Evolutionary conservation across 2,113 vertebrate species (phyloP).

Genomic region (Ramphastos sulfuratus): DNA sequence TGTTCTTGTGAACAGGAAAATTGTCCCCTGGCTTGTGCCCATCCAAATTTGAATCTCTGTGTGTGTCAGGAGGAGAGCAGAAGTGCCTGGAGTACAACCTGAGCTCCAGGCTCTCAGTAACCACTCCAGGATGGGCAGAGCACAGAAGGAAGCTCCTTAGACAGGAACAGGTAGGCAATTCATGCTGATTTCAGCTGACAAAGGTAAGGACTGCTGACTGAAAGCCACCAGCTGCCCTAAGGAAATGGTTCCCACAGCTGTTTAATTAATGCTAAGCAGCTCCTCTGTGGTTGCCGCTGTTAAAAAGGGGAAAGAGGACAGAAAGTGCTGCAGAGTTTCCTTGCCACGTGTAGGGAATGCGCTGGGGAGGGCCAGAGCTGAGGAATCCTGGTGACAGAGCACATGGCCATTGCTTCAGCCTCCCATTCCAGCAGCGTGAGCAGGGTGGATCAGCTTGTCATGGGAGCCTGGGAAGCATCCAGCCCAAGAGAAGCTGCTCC

Average conservation of each 20-base stretch:
- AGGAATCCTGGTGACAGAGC: neutral
- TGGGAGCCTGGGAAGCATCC: neutral
- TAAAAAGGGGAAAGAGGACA: neutral
- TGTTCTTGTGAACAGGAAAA: neutral
- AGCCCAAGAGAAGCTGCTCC: neutral
- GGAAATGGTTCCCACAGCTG: neutral
- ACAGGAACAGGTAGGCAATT: neutral
- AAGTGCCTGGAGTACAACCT: neutral
- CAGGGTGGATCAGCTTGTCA: neutral
- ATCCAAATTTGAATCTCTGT: neutral
- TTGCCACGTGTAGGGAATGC: neutral
- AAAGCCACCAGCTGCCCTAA: neutral
- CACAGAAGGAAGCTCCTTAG: neutral
- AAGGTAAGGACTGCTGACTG: neutral
- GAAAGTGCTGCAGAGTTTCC: neutral
- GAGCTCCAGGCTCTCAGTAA: neutral
- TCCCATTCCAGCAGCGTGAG: neutral
- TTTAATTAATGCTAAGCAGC: slow-evolving; percentile 25
- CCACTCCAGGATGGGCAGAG: neutral
- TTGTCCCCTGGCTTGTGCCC: neutral
- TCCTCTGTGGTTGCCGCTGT: neutral
- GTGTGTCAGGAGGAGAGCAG: neutral
- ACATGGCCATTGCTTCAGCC: neutral
- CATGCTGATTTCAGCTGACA: neutral
- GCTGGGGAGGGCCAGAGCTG: neutral